Evolutionary conservation across 1,140 invertebrate species (phyloP), one percentile per base, ranked within the genome.

Genomic region (Lordiphosa stackelbergi): DNA sequence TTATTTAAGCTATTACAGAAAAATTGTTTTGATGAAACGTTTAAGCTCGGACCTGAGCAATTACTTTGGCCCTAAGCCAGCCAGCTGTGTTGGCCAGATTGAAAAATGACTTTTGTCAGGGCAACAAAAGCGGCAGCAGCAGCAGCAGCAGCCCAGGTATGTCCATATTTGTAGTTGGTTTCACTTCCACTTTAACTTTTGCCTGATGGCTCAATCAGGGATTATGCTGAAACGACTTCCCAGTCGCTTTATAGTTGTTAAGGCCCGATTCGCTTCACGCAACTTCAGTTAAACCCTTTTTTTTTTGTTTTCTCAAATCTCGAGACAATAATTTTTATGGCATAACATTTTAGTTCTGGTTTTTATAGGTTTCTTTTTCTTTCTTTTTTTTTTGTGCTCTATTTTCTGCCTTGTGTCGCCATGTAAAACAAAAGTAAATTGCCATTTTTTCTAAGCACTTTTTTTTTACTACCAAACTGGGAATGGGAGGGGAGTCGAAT

Each of bases 281-380:
- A 36, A 31, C 28, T 31, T 31, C 7, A 31, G 28, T 31, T 7
- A 6, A 31, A 31, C 43, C 34, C 45, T 45, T 52, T 63, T 16
- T 43, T 42, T 47, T 48, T 53, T 60, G 48, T 66, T 48, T 57
- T 57, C 65, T 53, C 72, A 75, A 75, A 75, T 75, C 72, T 75
- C 72, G 72, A 71, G 73, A 75, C 72, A 75, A 75, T 75, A 71
- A 75, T 75, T 75, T 75, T 75, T 71, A 71, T 75, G 72, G 72
- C 72, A 75, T 75, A 75, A 66, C 66, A 75, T 75, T 75, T 71
- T 71, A 77, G 72, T 66, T 75, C 62, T 53, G 59, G 42, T 63
- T 66, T 65, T 71, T 75, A 75, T 66, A 70, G 73, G 62, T 48
- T 53, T 40, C 52, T 38, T 16, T 16, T 16, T 16, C 16, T n/a